phyloP scores from a whole-genome alignment of 2,797 vertebrate genomes.

The Cuculus canorus region DNA sequence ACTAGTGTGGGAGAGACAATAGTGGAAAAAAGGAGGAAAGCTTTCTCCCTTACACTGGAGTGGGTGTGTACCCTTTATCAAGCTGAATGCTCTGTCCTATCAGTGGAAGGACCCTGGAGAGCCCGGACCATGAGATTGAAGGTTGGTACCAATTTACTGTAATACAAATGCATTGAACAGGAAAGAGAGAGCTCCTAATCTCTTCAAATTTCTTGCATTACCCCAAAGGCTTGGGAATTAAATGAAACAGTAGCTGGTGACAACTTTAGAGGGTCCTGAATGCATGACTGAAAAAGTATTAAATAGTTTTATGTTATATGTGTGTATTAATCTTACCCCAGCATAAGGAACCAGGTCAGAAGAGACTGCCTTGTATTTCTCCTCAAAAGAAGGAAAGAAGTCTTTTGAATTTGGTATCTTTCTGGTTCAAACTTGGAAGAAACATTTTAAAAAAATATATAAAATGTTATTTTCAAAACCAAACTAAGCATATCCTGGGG shows the following conservation, averaged over 20 bases:
- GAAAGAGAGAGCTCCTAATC: constrained; percentile 76
- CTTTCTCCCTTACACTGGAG: constrained; percentile 10
- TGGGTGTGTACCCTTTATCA: constrained; percentile 71
- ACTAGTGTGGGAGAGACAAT: constrained; percentile 6
- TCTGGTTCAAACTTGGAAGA: not conserved
- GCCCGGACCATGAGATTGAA: constrained; percentile 74
- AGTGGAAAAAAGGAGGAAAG: constrained; percentile 5
- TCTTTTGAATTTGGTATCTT: not conserved
- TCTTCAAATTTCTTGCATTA: constrained; percentile 80
- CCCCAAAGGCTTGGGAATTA: constrained; percentile 79
- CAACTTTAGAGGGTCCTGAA: constrained; percentile 71
- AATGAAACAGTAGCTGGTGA: constrained; percentile 76
- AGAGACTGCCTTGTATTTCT: constrained; percentile 19
- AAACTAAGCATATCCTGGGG: not conserved
- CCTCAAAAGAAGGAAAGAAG: not conserved
- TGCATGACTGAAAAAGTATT: constrained; percentile 74
- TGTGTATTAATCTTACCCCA: constrained; percentile 61
- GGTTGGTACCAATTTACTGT: constrained; percentile 74
- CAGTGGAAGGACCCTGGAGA: constrained; percentile 75
- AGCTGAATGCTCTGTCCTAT: constrained; percentile 74
- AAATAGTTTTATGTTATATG: constrained; percentile 71
- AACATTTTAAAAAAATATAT: not conserved
- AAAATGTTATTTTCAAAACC: not conserved
- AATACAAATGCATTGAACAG: constrained; percentile 77
- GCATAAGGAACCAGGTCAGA: constrained; percentile 44